phyloP scores from a whole-genome alignment of 2,888 invertebrate genomes.

The Eupithecia inturbata region DNA sequence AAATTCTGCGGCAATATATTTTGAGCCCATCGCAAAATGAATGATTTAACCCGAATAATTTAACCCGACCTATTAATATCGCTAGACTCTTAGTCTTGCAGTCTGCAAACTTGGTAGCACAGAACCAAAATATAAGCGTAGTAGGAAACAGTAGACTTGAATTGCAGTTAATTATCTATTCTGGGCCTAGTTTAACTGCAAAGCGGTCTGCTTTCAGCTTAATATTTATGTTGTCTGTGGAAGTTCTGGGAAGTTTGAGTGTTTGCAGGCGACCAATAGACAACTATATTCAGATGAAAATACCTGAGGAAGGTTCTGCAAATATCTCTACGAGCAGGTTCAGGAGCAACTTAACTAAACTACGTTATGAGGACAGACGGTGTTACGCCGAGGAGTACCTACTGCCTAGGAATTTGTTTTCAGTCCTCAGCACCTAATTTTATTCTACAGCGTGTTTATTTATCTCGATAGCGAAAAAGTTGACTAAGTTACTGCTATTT shows the following conservation, averaged over 20 bases:
- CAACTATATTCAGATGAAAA: background rate
- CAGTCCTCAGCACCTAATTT: background rate
- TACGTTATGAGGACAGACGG: background rate
- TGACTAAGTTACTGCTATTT: background rate
- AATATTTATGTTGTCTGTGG: constrained; percentile 23
- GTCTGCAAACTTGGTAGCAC: background rate
- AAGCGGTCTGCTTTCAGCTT: constrained; percentile 9
- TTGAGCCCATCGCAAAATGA: background rate
- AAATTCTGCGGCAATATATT: background rate
- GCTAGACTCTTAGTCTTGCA: background rate
- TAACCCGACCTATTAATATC: background rate
- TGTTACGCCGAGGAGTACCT: background rate
- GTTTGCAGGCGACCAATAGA: constrained; percentile 10
- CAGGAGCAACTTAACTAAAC: background rate
- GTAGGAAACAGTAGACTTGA: background rate
- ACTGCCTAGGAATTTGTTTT: background rate
- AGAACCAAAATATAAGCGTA: background rate
- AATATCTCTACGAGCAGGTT: background rate
- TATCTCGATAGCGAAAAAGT: background rate
- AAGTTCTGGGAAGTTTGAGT: constrained; percentile 17
- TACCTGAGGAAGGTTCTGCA: background rate
- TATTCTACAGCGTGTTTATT: background rate
- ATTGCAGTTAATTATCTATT: constrained; percentile 2
- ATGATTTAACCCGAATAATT: background rate
- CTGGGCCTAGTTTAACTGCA: constrained; percentile 4